Evolutionary conservation across 2,113 vertebrate genomes (phyloP).

Genomic region (Panthera leo): DNA sequence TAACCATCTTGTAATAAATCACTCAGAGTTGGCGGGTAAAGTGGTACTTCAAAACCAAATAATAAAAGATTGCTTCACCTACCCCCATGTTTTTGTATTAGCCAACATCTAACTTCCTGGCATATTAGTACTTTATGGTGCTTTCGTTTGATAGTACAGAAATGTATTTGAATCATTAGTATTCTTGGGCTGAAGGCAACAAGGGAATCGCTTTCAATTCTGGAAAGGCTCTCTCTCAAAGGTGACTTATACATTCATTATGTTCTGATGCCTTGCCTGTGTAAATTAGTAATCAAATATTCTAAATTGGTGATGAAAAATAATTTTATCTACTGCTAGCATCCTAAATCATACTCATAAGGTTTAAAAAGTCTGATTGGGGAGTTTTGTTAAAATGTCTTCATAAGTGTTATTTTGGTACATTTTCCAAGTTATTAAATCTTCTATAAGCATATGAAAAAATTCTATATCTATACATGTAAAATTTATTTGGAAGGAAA

Average conservation of each 20-base stretch:
- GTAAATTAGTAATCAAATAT: constrained; percentile 88
- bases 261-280: constrained; percentile 80
- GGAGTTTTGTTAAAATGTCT: constrained; percentile 71
- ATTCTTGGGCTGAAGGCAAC: constrained; percentile 70
- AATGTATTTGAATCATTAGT: constrained; percentile 76
- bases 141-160: constrained; percentile 74
- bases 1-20: constrained; percentile 53
- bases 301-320: constrained; percentile 83
- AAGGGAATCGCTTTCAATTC: constrained; percentile 70
- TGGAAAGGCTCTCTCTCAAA: constrained; percentile 79
- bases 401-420: constrained; percentile 54
- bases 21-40: constrained; percentile 58
- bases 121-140: constrained; percentile 68
- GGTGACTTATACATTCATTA: constrained; percentile 84
- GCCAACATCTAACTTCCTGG: constrained; percentile 55
- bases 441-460: constrained; percentile 57
- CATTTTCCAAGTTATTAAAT: constrained; percentile 67
- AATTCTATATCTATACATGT: constrained; percentile 1
- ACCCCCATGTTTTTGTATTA: background rate
- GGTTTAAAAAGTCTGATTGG: constrained; percentile 64
- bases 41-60: constrained; percentile 56
- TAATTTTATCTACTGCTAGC: constrained; percentile 76
- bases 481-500: constrained; percentile 67
- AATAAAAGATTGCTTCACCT: constrained; percentile 54
- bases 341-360: constrained; percentile 70